These are phyloP conservation scores for Clitarchus hookeri DNA, from an alignment of 2,888 invertebrate species.

Conservation along the genomic window DNA sequence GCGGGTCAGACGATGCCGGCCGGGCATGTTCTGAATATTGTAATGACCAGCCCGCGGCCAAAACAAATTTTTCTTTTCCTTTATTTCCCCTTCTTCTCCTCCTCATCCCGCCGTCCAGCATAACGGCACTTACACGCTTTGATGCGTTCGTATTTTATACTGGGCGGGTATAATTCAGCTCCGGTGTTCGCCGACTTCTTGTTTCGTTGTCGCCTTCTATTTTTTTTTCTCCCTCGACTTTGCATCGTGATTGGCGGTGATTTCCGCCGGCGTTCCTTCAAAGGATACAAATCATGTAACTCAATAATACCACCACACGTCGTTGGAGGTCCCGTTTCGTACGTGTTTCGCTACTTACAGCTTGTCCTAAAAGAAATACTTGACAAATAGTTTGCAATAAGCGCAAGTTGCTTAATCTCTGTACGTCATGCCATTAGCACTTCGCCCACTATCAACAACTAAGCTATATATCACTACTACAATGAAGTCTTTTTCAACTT, in stretches of 20 bases:
- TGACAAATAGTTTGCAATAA: too few species aligned
- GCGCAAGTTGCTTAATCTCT: too few species aligned
- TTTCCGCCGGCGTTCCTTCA: background rate
- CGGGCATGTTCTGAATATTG: background rate
- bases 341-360: background rate
- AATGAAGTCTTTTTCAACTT: too few species aligned
- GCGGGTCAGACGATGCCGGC: too few species aligned
- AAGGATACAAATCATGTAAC: background rate
- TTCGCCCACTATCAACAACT: too few species aligned
- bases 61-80: background rate
- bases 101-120: background rate
- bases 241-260: background rate
- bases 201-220: too few species aligned
- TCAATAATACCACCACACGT: background rate
- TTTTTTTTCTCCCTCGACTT: background rate
- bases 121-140: slow-evolving; percentile 9
- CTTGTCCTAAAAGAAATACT: background rate
- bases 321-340: background rate
- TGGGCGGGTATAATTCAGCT: background rate
- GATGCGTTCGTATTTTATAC: slow-evolving; percentile 14
- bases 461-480: too few species aligned
- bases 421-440: too few species aligned
- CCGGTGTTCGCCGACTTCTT: background rate
- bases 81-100: background rate
- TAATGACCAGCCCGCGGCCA: background rate